These are phyloP conservation scores for Scelioninae gen. 1 DNA, from an alignment of 2,888 invertebrate genomes.

Conservation along the genomic window DNA sequence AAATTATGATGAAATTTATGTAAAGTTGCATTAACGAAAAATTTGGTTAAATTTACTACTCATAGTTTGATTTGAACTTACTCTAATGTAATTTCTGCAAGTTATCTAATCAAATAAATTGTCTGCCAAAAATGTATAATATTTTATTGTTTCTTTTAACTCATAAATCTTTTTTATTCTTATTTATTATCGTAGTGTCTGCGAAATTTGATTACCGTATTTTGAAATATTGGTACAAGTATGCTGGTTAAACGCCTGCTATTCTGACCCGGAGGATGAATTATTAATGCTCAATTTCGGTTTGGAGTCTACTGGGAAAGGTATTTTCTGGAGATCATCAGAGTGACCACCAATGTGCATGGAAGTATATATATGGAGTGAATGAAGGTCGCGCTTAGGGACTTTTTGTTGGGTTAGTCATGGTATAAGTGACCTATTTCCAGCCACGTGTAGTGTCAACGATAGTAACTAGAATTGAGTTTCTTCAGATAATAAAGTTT, in stretches of 20 bases:
- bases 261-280: conserved; percentile 70
- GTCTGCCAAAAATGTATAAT: too few species aligned
- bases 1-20: too few species aligned
- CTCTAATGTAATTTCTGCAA: too few species aligned
- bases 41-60: too few species aligned
- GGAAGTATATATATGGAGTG: neutral
- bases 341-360: neutral
- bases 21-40: too few species aligned
- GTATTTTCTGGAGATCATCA: conserved; percentile 23
- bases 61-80: too few species aligned
- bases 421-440: neutral
- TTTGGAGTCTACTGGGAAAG: conserved; percentile 2
- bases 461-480: too few species aligned
- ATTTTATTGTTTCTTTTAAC: too few species aligned
- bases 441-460: too few species aligned
- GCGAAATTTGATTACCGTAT: conserved; percentile 19
- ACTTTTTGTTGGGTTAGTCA: conserved; percentile 25
- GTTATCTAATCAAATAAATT: too few species aligned
- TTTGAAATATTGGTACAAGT: conserved; percentile 40
- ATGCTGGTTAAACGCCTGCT: conserved; percentile 28
- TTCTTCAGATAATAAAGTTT: too few species aligned
- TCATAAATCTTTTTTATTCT: neutral
- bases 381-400: conserved; percentile 22
- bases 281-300: conserved; percentile 68
- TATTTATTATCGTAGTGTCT: neutral